Conservation (phyloP, 2,797 vertebrate genomes). For the Pseudomugil gertrudae region DNA sequence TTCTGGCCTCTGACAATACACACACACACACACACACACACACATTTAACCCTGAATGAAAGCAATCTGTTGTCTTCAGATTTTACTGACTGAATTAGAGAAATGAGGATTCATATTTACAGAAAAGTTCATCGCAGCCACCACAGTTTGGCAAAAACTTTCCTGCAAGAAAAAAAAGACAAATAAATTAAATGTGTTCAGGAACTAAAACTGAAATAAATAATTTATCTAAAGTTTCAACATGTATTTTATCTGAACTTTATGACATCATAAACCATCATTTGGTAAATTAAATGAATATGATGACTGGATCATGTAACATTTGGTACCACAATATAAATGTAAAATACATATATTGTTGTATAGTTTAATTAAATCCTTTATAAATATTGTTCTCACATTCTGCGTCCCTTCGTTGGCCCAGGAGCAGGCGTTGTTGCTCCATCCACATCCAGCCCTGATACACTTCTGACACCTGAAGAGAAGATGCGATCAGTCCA, state of each 20-base stretch:
- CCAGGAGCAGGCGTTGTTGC: slow-evolving; percentile 62
- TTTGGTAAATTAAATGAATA: too few relatives aligned
- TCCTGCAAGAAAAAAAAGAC: slow-evolving; percentile 35
- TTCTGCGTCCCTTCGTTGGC: not conserved
- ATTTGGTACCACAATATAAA: too few relatives aligned
- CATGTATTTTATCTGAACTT: too few relatives aligned
- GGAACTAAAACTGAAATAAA: not conserved
- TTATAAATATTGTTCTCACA: not conserved
- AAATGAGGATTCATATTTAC: slow-evolving; percentile 54
- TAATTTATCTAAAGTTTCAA: too few relatives aligned
- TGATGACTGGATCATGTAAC: too few relatives aligned
- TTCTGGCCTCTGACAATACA: slow-evolving; percentile 72
- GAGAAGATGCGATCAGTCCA: slow-evolving; percentile 20
- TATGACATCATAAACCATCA: too few relatives aligned
- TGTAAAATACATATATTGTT: not conserved
- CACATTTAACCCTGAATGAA: slow-evolving; percentile 1
- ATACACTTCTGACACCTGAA: slow-evolving; percentile 71
- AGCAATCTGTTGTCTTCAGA: too few relatives aligned
- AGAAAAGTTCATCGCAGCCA: slow-evolving; percentile 1
- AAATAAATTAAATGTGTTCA: not conserved
- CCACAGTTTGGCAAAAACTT: slow-evolving; percentile 34
- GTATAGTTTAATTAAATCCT: too few relatives aligned
- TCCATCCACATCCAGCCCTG: slow-evolving; percentile 74
- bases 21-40: slow-evolving; percentile 6
- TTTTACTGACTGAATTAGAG: not conserved